Evolutionary conservation across 2,888 invertebrate species (phyloP).

Genomic region (Mellilla xanthometata): DNA sequence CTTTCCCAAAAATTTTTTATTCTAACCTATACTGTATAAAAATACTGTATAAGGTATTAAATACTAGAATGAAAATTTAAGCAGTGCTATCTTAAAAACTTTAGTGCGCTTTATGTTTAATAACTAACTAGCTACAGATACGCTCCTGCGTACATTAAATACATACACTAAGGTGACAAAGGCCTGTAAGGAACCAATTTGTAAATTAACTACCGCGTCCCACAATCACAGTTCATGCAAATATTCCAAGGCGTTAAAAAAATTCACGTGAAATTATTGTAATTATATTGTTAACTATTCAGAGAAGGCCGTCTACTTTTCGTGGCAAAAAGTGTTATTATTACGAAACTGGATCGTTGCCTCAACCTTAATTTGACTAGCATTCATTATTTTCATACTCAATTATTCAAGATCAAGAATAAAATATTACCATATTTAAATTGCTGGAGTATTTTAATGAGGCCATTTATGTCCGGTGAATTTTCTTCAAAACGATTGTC

Average conservation of each 20-base stretch:
- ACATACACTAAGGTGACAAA: conserved; percentile 3
- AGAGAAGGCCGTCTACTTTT: conserved; percentile 15
- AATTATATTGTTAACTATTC: conserved; percentile 42
- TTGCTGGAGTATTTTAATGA: not conserved
- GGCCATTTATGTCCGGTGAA: not conserved
- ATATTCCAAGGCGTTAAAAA: conserved; percentile 38
- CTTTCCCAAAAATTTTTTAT: too few species aligned
- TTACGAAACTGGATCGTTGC: conserved; percentile 17
- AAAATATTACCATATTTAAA: conserved; percentile 7
- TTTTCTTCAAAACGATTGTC: conserved; percentile 11
- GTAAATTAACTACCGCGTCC: not conserved
- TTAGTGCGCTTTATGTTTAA: too few species aligned
- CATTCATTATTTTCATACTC: conserved; percentile 13
- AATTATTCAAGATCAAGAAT: conserved; percentile 16
- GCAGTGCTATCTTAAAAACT: too few species aligned
- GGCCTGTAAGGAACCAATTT: not conserved
- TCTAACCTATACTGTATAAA: too few species aligned
- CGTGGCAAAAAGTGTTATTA: conserved; percentile 17
- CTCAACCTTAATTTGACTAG: conserved; percentile 22
- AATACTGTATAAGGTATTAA: too few species aligned
- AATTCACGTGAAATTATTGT: conserved; percentile 46
- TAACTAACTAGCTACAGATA: too few species aligned
- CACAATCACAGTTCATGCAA: not conserved
- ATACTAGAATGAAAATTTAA: too few species aligned
- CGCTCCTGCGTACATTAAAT: too few species aligned